These are phyloP conservation scores for Limosa lapponica DNA, from an alignment of 2,797 vertebrate genomes.

Conservation along the genomic window DNA sequence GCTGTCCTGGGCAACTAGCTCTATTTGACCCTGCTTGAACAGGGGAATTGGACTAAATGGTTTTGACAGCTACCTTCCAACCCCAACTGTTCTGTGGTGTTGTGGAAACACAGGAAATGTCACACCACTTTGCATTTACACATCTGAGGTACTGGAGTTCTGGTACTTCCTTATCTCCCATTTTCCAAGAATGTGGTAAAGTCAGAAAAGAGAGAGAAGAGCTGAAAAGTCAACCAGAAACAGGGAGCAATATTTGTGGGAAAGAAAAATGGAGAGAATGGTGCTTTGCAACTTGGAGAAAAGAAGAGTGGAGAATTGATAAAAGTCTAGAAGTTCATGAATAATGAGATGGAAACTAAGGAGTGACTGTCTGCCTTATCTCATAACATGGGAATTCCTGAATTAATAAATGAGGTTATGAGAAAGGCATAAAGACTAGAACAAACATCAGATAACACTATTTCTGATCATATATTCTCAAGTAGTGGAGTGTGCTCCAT, in stretches of 20 bases:
- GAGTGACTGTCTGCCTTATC: neutral
- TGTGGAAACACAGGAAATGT: neutral
- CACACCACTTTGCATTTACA: neutral
- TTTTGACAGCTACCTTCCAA: neutral
- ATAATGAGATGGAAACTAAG: neutral
- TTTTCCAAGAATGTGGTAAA: neutral
- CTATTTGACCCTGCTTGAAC: neutral
- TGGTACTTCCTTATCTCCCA: neutral
- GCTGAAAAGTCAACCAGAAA: neutral
- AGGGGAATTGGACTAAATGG: neutral
- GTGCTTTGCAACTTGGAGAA: neutral
- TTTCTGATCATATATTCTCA: neutral
- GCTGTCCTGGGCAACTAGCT: neutral
- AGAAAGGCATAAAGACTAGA: neutral
- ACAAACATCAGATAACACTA: neutral
- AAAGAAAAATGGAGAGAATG: neutral
- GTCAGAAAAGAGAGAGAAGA: neutral
- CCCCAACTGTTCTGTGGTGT: neutral
- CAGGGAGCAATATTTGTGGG: neutral
- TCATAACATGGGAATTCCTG: neutral
- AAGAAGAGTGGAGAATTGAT: neutral
- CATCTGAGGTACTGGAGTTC: neutral
- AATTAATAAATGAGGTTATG: neutral
- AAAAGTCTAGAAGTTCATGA: neutral
- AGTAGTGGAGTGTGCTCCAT: neutral